phyloP scores from a whole-genome alignment of 2,888 invertebrate genomes.

The Callimorpha dominula region DNA sequence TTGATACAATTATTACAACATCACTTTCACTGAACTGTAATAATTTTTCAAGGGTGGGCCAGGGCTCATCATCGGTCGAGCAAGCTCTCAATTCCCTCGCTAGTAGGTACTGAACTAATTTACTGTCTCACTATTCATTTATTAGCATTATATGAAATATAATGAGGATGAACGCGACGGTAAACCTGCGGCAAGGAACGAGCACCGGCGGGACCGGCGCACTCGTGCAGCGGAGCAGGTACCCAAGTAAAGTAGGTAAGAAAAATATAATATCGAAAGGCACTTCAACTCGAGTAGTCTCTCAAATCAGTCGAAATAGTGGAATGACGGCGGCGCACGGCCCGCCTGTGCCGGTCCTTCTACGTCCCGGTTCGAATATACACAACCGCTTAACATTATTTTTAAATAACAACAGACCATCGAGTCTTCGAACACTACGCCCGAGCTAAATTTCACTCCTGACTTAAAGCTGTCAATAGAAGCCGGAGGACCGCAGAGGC shows the following conservation, averaged over 20 bases:
- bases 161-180: slow-evolving; percentile 25
- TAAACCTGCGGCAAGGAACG: slow-evolving; percentile 3
- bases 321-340: not conserved
- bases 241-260: not conserved
- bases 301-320: slow-evolving; percentile 5
- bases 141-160: slow-evolving; percentile 33
- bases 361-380: not conserved
- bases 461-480: no score
- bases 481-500: no score
- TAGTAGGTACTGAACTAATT: not conserved
- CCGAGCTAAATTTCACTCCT: no score
- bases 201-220: not conserved
- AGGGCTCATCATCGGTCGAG: not conserved
- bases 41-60: not conserved
- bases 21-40: not conserved
- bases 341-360: not conserved
- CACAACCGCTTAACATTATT: not conserved
- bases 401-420: not conserved
- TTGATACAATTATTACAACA: not conserved
- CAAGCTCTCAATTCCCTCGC: not conserved
- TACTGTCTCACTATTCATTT: slow-evolving; percentile 21
- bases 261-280: slow-evolving; percentile 30
- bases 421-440: not conserved
- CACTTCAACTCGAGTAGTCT: slow-evolving; percentile 29
- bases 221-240: not conserved